A percentile compares a stretch with the other conserved stretches of the same genome.
phyloP scores from a whole-genome alignment of 2,113 vertebrate genomes.

The Sigmodon hispidus region DNA sequence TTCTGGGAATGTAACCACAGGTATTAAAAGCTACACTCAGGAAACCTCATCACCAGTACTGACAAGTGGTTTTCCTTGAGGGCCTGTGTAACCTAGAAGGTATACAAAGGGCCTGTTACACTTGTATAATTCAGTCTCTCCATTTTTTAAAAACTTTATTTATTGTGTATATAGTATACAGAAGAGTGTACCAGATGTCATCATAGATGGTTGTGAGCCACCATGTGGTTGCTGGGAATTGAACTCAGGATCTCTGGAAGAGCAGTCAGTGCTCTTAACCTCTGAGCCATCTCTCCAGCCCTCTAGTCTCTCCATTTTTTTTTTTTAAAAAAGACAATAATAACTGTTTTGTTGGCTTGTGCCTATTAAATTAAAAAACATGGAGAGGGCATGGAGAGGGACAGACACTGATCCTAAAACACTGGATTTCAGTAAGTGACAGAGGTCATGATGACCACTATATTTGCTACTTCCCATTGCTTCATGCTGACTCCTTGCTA shows the following conservation, averaged over 20 bases:
- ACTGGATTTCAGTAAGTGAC: background rate
- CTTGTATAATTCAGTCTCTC: background rate
- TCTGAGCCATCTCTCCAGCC: too few relatives aligned
- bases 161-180: too few relatives aligned
- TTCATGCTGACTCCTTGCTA: background rate
- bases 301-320: too few relatives aligned
- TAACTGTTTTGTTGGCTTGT: background rate
- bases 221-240: too few relatives aligned
- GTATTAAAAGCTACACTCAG: conserved; percentile 38
- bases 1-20: conserved; percentile 3
- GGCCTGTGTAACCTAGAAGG: background rate
- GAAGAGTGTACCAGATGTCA: too few relatives aligned
- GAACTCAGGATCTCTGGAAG: too few relatives aligned
- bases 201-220: too few relatives aligned
- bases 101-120: background rate
- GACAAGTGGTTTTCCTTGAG: background rate
- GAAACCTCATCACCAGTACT: conserved; percentile 8
- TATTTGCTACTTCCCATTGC: background rate
- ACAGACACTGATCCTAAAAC: background rate
- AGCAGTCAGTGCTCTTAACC: too few relatives aligned
- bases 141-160: too few relatives aligned
- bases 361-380: background rate
- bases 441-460: background rate
- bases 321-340: background rate
- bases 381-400: background rate